Evolutionary conservation across 2,113 vertebrate species (phyloP), one percentile per base, ranked within the genome.

Genomic region (Prionailurus bengalensis): DNA sequence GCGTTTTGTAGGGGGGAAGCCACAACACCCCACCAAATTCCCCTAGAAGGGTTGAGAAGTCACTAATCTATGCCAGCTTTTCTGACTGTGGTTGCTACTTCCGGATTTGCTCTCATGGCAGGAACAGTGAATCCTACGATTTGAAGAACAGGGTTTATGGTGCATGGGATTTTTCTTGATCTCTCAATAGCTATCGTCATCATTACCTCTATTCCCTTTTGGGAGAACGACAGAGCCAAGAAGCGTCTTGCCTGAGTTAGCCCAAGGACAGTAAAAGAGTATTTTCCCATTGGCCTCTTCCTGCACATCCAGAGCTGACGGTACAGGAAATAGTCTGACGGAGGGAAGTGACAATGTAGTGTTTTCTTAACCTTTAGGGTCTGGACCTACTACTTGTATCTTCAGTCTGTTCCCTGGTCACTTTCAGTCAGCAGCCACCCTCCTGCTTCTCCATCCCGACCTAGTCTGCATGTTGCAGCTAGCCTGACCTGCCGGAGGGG

Each of bases 401-500:
- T n/a, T 68, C 23, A 4, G 5, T 85, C 51, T 79, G 5, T 10
- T 9, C n/a, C 31, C 74, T 36, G 45, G 85, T 51, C 31, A 15
- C 3, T 55, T 51, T 51, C 63, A 19, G 1, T 85, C 74, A 92
- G 14, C 39, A 48, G 19, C 63, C 2, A 66, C 5, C 3, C 19
- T 45, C 39, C 23, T 78, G 58, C 10, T 33, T 58, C 33, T 65
- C 45, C 2, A 12, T 5, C 12, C 53, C 21, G 23, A 63, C 25
- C 10, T 42, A 29, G 21, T 42, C 71, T 61, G 79, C 21, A 13
- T 7, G 13, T 19, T 83, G 65, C 27, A 39, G 83, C 21, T 29
- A 0, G 4, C 1, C 21, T 39, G 17, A 7, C 13, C 45, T 74
- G n/a, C 17, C 11, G 1, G 23, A 5, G 58, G 36, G 33, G 27